Evolutionary conservation across 2,113 vertebrate species (phyloP).

Genomic region (Miniopterus natalensis): DNA sequence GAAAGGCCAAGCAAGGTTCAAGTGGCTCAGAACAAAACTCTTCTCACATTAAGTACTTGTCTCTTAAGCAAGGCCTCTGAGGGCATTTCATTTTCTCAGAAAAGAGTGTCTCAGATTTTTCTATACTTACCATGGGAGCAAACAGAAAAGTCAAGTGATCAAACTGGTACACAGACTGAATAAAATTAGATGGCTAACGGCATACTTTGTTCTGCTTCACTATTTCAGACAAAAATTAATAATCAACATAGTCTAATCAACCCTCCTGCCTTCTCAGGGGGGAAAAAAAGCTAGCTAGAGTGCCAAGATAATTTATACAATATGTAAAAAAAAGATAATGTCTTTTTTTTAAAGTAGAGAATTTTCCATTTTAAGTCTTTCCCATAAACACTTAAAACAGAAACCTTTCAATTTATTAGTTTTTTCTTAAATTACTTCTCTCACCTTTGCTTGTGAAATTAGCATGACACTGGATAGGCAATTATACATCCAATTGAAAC

Average conservation of each 20-base stretch:
- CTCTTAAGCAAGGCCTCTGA: slow-evolving; percentile 44
- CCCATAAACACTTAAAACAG: background rate
- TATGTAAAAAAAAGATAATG: background rate
- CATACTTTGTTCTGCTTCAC: background rate
- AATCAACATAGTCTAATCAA: background rate
- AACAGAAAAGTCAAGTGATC: background rate
- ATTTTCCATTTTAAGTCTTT: background rate
- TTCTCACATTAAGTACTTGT: slow-evolving; percentile 52
- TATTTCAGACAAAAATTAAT: background rate
- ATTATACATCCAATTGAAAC: background rate
- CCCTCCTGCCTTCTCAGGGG: rapidly evolving
- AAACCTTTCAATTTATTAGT: background rate
- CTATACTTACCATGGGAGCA: background rate
- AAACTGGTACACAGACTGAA: slow-evolving; percentile 11
- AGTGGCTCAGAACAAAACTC: slow-evolving; percentile 66
- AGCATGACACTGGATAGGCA: background rate
- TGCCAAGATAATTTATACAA: background rate
- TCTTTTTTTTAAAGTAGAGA: background rate
- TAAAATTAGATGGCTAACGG: background rate
- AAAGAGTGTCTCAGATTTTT: slow-evolving; percentile 31
- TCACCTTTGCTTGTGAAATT: background rate
- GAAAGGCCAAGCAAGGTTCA: slow-evolving; percentile 73
- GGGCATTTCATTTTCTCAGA: background rate
- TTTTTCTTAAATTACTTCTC: background rate
- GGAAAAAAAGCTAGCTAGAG: background rate